phyloP scores from a whole-genome alignment of 2,888 invertebrate species.

The Phoenoteleia sp. region DNA sequence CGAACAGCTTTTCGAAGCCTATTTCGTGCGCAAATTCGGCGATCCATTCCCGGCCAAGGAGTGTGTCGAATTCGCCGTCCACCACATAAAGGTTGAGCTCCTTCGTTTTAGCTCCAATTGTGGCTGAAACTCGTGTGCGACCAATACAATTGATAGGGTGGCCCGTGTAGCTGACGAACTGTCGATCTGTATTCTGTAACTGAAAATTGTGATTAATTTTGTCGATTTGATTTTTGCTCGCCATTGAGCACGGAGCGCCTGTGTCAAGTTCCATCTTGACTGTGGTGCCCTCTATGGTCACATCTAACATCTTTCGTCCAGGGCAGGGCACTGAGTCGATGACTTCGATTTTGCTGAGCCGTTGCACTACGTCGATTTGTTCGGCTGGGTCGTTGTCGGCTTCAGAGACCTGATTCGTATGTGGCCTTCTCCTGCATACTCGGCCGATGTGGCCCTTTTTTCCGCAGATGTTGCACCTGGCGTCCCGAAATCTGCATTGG shows the following conservation, averaged over 20 bases:
- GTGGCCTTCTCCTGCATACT: not conserved
- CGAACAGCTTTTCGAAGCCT: conserved; percentile 14
- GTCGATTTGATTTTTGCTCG: not conserved
- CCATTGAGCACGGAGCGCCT: conserved; percentile 43
- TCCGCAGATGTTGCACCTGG: conserved; percentile 4
- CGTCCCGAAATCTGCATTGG: not conserved
- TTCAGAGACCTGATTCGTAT: not conserved
- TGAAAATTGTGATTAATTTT: not conserved
- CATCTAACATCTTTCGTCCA: not conserved
- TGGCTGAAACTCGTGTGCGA: no score
- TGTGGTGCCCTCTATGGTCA: conserved; percentile 14
- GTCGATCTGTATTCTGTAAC: conserved; percentile 13
- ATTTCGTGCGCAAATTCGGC: conserved; percentile 17
- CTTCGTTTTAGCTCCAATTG: no score
- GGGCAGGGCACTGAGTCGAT: not conserved
- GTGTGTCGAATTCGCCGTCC: conserved; percentile 22
- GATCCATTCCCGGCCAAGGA: conserved; percentile 54
- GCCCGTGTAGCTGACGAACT: conserved; percentile 44
- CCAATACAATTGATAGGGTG: conserved; percentile 39
- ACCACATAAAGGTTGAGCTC: conserved; percentile 41
- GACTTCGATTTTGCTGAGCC: not conserved
- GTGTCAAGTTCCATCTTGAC: conserved; percentile 54
- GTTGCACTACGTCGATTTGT: not conserved
- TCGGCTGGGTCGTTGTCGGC: not conserved
- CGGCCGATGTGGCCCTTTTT: conserved; percentile 16